Base-by-base conservation (phyloP, 2,113 vertebrate genomes). In the Hydrolagus affinis region DNA sequence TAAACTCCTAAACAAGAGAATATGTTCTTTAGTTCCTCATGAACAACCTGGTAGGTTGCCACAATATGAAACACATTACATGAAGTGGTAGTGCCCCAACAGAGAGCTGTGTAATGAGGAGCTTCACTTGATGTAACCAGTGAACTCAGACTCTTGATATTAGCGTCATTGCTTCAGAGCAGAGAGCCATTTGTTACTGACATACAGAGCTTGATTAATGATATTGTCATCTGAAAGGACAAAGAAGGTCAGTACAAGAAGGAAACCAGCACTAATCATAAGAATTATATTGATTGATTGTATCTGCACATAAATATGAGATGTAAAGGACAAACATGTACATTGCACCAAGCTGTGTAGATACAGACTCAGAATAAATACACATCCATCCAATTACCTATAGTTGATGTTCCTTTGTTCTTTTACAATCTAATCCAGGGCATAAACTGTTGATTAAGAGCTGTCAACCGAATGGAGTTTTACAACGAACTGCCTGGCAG, bases 221-320 rank as follows among this genome's bases (percentile, higher is more conserved):
- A 78, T 78, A 44, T 62, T 62, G n/a, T 23, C 76, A 78, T 28
- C 11, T 78, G 60, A 78, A 78, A 78, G n/a, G 76, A 78, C 76
- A 78, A 21, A 78, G 76, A 78, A 78, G 23, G 57, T 78, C 57
- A 78, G n/a, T 25, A 78, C 25, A 21, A 12, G 11, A 60, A 25
- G 76, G 76, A 62, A 78, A 62, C 59, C n/a, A 28, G 23, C 57
- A 62, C 76, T 60, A 78, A 60, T 78, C n/a, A 62, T 62, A 78
- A 25, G 57, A 25, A 78, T 78, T 62, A 62, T 78, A 78, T 78
- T 78, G 76, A 78, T 78, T 78, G 76, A 78, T 78, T 78, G 62
- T 78, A 78, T 62, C n/a, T 25, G 21, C 76, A 78, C 14, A 28
- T 78, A 62, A 78, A 23, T 78, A 62, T 62, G 76, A 78, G 62